Evolutionary conservation across 2,888 invertebrate genomes (phyloP), one percentile per base, ranked within the genome.

Genomic region (Eupithecia vulgata): DNA sequence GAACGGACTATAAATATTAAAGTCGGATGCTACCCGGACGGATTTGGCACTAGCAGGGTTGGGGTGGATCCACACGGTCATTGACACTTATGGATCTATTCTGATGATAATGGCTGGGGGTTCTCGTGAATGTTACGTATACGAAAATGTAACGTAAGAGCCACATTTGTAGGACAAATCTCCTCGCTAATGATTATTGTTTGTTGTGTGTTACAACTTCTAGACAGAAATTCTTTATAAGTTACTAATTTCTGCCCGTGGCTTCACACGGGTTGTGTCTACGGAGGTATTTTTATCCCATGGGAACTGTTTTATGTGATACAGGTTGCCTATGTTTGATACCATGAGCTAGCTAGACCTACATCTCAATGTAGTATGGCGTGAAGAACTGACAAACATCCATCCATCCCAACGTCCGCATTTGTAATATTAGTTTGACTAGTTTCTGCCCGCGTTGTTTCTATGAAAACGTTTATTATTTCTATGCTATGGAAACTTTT

Each of bases 31-130:
- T 57, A 15, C 48, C 57, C 70, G 77, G 78, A 79, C 77, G 81
- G 80, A 78, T 79, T 80, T 81, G 82, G 82, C 84, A 82, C 75
- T 70, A 72, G 77, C 79, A 75, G 70, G 79, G 74, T 42, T 73
- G 72, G 77, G 80, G 70, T 72, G 62, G 69, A 68, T 70, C 62
- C 79, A 76, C 83, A 82, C 81, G 86, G 85, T 87, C 87, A 86
- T 83, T 85, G 86, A 87, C 86, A 84, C 82, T 82, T 75, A 75
- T 78, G 74, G 81, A 80, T 82, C 81, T 75, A 78, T 70, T 79
- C 68, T 64, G 52, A 66, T 70, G 71, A 70, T 77, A 68, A 72
- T 72, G 62, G 70, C 74, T 73, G 70, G 65, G 67, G 61, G 66
- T n/a, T 7, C 25, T 35, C 25, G 66, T 48, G 37, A 52, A 37